Percentiles rank a stretch among this genome's conserved stretches.
Evolutionary conservation across 2,888 invertebrate genomes (phyloP).

Genomic region (Autographa pulchrina): DNA sequence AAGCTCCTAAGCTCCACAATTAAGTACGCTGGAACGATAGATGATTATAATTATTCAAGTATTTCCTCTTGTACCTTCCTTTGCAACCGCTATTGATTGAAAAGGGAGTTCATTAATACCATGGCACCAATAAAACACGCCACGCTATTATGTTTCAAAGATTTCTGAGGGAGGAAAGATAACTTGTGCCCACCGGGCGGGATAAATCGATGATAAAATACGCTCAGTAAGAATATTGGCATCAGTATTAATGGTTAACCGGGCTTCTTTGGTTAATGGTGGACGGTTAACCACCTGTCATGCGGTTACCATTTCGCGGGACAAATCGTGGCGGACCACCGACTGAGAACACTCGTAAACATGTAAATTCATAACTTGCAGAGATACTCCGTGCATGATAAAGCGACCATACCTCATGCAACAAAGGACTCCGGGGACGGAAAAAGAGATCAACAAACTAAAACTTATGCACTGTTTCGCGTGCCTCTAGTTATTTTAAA

Average conservation of each 20-base stretch:
- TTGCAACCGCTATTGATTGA: constrained; percentile 36
- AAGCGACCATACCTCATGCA: constrained; percentile 58
- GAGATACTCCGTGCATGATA: constrained; percentile 72
- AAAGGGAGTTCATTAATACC: constrained; percentile 58
- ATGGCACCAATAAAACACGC: constrained; percentile 70
- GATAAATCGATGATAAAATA: constrained; percentile 80
- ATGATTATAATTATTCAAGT: constrained; percentile 1
- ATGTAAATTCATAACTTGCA: constrained; percentile 82
- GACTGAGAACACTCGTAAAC: constrained; percentile 81
- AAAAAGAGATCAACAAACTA: constrained; percentile 43
- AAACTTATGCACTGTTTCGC: constrained; percentile 20
- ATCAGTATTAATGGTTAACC: constrained; percentile 65
- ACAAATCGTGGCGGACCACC: constrained; percentile 86
- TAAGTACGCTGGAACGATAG: neutral
- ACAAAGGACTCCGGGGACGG: constrained; percentile 45
- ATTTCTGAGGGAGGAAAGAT: constrained; percentile 74
- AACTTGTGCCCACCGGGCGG: constrained; percentile 70
- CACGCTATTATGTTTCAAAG: constrained; percentile 75
- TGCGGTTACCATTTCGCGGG: constrained; percentile 77
- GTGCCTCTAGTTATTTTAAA: constrained; percentile 13
- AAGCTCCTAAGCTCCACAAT: neutral
- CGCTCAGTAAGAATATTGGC: constrained; percentile 69
- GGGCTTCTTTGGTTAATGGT: constrained; percentile 78
- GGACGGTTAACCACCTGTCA: constrained; percentile 82
- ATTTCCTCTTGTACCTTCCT: constrained; percentile 7